Percentiles rank a stretch among this genome's conserved stretches.
phyloP scores from a whole-genome alignment of 2,797 vertebrate species.

The Hippocampus kuda region DNA sequence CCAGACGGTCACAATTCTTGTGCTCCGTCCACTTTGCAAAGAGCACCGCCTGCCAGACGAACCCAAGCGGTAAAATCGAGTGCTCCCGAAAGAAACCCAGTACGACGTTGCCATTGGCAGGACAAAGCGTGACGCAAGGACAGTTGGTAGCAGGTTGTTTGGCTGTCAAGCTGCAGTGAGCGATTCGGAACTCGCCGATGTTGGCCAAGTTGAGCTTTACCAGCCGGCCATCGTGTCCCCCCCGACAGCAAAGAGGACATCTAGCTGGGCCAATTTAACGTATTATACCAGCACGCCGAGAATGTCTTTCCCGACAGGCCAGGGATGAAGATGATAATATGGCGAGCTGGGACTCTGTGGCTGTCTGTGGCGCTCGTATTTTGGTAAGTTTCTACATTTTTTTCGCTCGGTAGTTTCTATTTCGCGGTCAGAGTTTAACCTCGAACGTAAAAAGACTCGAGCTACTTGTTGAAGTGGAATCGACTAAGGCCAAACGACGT shows the following conservation, averaged over 20 bases:
- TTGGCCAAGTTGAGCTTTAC: neutral
- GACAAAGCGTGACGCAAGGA: conserved; percentile 1
- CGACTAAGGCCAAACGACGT: neutral
- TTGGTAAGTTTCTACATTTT: conserved; percentile 45
- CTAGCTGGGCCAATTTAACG: neutral
- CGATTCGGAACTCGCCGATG: neutral
- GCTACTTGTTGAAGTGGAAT: neutral
- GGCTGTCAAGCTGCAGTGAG: conserved; percentile 33
- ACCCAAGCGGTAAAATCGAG: neutral
- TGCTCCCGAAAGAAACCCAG: neutral
- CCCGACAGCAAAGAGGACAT: neutral
- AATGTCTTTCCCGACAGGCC: conserved; percentile 56
- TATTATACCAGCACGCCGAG: conserved; percentile 25
- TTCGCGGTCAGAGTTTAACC: accelerated
- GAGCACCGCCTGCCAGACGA: conserved; percentile 8
- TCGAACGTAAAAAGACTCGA: neutral
- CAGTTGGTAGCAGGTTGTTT: conserved; percentile 15
- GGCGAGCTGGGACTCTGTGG: conserved; percentile 53
- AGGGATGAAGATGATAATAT: conserved; percentile 60
- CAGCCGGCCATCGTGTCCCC: neutral
- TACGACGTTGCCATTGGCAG: conserved; percentile 41
- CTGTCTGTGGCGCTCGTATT: conserved; percentile 42
- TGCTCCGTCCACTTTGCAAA: neutral
- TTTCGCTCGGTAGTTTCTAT: neutral
- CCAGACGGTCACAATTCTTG: neutral